A percentile compares a stretch with the other conserved stretches of the same genome.
These are phyloP conservation scores for Sebastes kiyomatsui DNA, from an alignment of 2,797 vertebrate genomes.

Conservation along the genomic window DNA sequence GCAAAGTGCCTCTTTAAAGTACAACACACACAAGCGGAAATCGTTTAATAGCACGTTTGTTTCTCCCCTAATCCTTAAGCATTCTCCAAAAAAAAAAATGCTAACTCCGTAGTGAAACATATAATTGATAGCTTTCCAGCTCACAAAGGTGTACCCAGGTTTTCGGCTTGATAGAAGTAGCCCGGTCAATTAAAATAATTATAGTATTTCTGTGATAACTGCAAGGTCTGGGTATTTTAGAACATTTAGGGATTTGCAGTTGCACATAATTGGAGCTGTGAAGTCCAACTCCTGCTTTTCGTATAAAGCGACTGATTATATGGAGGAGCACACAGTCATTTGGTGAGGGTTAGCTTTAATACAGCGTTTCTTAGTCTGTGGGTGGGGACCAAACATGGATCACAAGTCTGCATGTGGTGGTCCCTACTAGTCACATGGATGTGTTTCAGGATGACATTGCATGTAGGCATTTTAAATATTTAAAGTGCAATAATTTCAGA, in stretches of 20 bases:
- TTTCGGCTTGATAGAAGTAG: constrained; percentile 70
- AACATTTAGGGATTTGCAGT: constrained; percentile 78
- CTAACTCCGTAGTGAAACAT: constrained; percentile 69
- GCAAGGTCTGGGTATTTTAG: constrained; percentile 71
- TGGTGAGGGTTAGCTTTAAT: constrained; percentile 63
- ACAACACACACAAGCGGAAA: constrained; percentile 68
- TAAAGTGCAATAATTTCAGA: background rate
- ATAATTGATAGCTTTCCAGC: constrained; percentile 63
- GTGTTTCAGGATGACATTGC: constrained; percentile 3
- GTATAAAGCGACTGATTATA: constrained; percentile 67
- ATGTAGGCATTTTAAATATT: background rate
- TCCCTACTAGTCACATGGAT: background rate
- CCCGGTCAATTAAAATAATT: constrained; percentile 78
- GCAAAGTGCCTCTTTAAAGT: constrained; percentile 46
- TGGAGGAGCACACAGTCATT: constrained; percentile 64
- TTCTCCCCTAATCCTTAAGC: constrained; percentile 74
- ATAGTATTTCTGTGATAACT: constrained; percentile 78
- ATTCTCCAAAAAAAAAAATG: constrained; percentile 74
- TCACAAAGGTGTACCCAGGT: constrained; percentile 68
- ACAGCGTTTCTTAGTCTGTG: constrained; percentile 48
- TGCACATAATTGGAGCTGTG: constrained; percentile 73
- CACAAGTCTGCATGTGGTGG: constrained; percentile 28
- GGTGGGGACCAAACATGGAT: constrained; percentile 57
- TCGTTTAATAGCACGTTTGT: constrained; percentile 79
- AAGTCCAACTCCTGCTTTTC: constrained; percentile 70